A percentile compares a stretch with the other conserved stretches of the same genome.
Conservation (phyloP, 1,140 invertebrate genomes). For the Phortica variegata region DNA sequence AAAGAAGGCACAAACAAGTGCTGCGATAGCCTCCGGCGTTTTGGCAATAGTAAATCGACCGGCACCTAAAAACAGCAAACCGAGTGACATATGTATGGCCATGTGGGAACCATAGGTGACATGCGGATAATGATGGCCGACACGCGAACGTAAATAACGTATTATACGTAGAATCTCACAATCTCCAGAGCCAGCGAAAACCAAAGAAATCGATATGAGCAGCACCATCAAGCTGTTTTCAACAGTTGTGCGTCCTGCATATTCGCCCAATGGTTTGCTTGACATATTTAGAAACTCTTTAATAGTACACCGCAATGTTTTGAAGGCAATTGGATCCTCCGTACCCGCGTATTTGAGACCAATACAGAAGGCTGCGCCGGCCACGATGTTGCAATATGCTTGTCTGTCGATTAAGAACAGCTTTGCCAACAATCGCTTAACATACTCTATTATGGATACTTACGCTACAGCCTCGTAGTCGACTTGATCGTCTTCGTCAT, state of each 20-base stretch:
- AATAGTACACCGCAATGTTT: conserved; percentile 61
- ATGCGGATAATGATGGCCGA: conserved; percentile 64
- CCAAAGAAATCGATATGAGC: conserved; percentile 61
- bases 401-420: conserved; percentile 65
- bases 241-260: conserved; percentile 85
- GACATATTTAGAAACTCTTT: conserved; percentile 57
- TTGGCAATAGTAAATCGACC: conserved; percentile 86
- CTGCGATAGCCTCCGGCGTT: conserved; percentile 79
- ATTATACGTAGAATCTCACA: conserved; percentile 83
- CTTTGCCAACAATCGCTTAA: neutral
- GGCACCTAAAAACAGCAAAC: conserved; percentile 91
- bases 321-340: conserved; percentile 78
- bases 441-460: conserved; percentile 41
- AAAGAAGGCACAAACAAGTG: conserved; percentile 89
- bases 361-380: conserved; percentile 91
- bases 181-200: conserved; percentile 93
- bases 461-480: conserved; percentile 96
- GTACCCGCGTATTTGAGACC: conserved; percentile 93
- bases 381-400: conserved; percentile 94
- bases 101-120: conserved; percentile 91
- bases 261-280: conserved; percentile 73
- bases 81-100: conserved; percentile 91
- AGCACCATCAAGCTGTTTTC: conserved; percentile 87
- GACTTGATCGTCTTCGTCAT: conserved; percentile 60
- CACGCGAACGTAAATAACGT: conserved; percentile 75